phyloP scores from a whole-genome alignment of 1,140 invertebrate genomes.

The Heliconius eleuchia region DNA sequence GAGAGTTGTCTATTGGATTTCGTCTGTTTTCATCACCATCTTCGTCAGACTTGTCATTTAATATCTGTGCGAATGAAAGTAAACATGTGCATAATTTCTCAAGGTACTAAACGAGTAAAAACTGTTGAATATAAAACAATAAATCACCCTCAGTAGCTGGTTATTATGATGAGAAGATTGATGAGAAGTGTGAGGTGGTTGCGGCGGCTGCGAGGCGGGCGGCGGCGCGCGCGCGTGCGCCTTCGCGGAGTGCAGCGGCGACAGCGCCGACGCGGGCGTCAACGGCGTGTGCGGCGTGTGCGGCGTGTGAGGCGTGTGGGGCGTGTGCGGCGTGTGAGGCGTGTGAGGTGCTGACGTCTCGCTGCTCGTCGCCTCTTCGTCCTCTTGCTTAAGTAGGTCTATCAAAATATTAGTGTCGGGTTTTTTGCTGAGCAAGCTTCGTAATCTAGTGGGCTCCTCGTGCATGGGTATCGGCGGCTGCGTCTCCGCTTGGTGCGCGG shows the following conservation, averaged over 20 bases:
- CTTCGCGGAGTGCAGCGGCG: constrained; percentile 69
- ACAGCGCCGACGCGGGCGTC: constrained; percentile 79
- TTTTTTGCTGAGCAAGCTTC: constrained; percentile 85
- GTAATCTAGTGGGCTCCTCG: constrained; percentile 84
- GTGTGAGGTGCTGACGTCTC: constrained; percentile 70
- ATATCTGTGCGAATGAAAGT: constrained; percentile 81
- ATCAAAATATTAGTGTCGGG: constrained; percentile 84
- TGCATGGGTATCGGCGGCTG: constrained; percentile 53
- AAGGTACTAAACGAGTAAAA: constrained; percentile 1
- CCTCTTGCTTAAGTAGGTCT: constrained; percentile 89
- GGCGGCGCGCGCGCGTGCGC: constrained; percentile 59
- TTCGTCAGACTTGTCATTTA: constrained; percentile 92
- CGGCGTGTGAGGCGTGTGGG: constrained; percentile 81
- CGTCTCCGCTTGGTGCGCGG: constrained; percentile 76
- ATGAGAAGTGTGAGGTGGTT: constrained; percentile 33
- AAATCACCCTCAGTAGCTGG: constrained; percentile 56
- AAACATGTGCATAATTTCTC: not conserved
- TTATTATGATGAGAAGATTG: constrained; percentile 55
- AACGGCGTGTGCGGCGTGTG: constrained; percentile 81
- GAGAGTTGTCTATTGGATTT: constrained; percentile 60
- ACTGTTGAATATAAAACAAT: not conserved
- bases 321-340: constrained; percentile 71
- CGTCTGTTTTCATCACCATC: constrained; percentile 84
- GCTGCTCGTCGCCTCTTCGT: constrained; percentile 86
- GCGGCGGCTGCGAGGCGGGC: constrained; percentile 15